A percentile compares a stretch with the other conserved stretches of the same genome.
Conservation (phyloP, 2,797 vertebrate genomes). For the Semotilus atromaculatus region DNA sequence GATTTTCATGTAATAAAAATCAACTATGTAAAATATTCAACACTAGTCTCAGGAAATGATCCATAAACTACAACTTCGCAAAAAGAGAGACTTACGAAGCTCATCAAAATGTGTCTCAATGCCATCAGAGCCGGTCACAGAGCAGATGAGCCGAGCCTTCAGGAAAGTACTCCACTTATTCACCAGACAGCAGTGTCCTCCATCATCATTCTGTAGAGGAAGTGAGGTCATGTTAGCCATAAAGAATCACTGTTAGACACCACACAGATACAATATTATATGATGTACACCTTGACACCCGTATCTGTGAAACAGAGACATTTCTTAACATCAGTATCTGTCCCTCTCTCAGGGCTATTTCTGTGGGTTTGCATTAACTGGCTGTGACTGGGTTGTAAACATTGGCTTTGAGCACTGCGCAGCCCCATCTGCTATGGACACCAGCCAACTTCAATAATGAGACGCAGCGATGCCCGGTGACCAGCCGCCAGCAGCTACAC, state of each 20-base stretch:
- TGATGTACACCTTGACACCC: conserved; percentile 25
- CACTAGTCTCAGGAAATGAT: conserved; percentile 4
- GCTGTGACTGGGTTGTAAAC: conserved; percentile 67
- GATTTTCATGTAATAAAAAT: background rate
- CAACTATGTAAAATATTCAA: conserved; percentile 1
- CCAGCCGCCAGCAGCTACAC: conserved; percentile 61
- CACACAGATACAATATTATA: conserved; percentile 11
- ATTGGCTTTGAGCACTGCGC: conserved; percentile 64
- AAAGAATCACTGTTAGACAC: background rate
- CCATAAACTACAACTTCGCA: background rate
- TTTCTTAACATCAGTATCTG: conserved; percentile 51
- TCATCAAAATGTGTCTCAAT: conserved; percentile 98
- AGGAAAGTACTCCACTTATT: conserved; percentile 99
- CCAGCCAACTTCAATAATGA: conserved; percentile 69
- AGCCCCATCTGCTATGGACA: conserved; percentile 67
- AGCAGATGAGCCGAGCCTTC: conserved; percentile 97
- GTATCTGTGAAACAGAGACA: conserved; percentile 38
- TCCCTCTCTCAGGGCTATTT: conserved; percentile 44
- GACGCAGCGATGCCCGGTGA: conserved; percentile 55
- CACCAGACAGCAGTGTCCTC: conserved; percentile 97
- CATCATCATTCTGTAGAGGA: conserved; percentile 89
- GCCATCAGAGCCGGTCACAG: conserved; percentile 90
- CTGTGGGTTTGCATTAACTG: conserved; percentile 60
- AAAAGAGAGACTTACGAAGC: conserved; percentile 85
- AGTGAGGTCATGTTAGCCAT: conserved; percentile 6